Conservation (phyloP, 1,140 invertebrate species). For the Mactra quadrangularis region DNA sequence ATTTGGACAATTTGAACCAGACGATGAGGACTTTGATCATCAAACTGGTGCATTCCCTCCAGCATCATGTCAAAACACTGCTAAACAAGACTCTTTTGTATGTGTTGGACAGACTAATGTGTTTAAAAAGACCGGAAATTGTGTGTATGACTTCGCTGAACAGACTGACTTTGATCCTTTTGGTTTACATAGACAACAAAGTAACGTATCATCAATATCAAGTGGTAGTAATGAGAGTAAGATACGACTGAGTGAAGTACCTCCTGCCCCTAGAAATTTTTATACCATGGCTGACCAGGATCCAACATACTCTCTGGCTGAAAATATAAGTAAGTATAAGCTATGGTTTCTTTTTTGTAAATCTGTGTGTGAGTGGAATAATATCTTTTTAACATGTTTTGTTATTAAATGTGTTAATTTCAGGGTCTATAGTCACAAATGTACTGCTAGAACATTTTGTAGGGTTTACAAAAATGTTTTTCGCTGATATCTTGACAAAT, state of each 20-base stretch:
- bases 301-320: slow-evolving; percentile 45
- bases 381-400: too few species aligned
- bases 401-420: not conserved
- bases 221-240: slow-evolving; percentile 34
- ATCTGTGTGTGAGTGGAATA: too few species aligned
- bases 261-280: slow-evolving; percentile 49
- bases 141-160: slow-evolving; percentile 33
- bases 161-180: slow-evolving; percentile 66
- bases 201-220: slow-evolving; percentile 18
- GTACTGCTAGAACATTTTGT: too few species aligned
- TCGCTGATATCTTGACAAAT: too few species aligned
- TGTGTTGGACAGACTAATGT: not conserved
- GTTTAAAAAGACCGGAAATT: not conserved
- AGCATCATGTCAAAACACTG: not conserved
- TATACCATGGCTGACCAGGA: slow-evolving; percentile 7
- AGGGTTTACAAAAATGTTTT: too few species aligned
- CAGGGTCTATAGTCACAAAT: too few species aligned
- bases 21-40: slow-evolving; percentile 12
- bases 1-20: slow-evolving; percentile 55
- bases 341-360: not conserved
- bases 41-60: slow-evolving; percentile 5
- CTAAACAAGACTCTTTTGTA: not conserved
- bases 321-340: slow-evolving; percentile 40
- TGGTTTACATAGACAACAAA: slow-evolving; percentile 51
- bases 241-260: slow-evolving; percentile 45